phyloP scores from a whole-genome alignment of 2,888 invertebrate genomes.

The Hemithea aestivaria region DNA sequence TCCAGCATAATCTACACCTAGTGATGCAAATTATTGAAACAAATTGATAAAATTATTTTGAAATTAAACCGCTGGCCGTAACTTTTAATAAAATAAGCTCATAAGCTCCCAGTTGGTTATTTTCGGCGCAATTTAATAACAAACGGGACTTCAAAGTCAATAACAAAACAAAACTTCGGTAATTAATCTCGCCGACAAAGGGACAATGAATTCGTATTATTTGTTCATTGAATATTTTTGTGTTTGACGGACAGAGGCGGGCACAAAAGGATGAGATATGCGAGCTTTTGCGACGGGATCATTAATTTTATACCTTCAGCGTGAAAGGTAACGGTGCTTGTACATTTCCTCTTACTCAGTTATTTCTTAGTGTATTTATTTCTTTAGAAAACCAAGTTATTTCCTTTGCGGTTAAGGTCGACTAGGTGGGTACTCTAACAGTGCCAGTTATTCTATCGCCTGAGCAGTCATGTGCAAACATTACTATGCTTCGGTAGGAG shows the following conservation, averaged over 20 bases:
- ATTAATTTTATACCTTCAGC: conserved; percentile 18
- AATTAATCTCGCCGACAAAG: conserved; percentile 20
- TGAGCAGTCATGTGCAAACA: too few relatives aligned
- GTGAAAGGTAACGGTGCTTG: conserved; percentile 1
- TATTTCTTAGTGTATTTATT: neutral
- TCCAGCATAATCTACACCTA: too few relatives aligned
- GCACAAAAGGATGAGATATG: conserved; percentile 20
- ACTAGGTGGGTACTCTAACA: too few relatives aligned
- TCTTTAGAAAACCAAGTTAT: too few relatives aligned
- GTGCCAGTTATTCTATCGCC: too few relatives aligned
- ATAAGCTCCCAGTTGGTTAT: neutral
- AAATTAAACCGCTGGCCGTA: too few relatives aligned
- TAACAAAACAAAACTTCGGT: conserved; percentile 14
- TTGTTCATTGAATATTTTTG: conserved; percentile 12
- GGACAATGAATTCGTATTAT: conserved; percentile 12
- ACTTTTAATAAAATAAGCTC: too few relatives aligned
- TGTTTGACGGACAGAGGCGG: conserved; percentile 15
- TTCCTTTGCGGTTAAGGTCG: too few relatives aligned
- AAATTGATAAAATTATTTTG: too few relatives aligned
- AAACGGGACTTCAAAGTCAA: conserved; percentile 12
- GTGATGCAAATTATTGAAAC: too few relatives aligned
- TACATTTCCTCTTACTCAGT: conserved; percentile 2
- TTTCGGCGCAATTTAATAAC: conserved; percentile 10
- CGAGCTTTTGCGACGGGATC: conserved; percentile 11
- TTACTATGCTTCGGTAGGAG: too few relatives aligned